Evolutionary conservation across 1,140 invertebrate genomes (phyloP).

Genomic region (Ladona fulva): DNA sequence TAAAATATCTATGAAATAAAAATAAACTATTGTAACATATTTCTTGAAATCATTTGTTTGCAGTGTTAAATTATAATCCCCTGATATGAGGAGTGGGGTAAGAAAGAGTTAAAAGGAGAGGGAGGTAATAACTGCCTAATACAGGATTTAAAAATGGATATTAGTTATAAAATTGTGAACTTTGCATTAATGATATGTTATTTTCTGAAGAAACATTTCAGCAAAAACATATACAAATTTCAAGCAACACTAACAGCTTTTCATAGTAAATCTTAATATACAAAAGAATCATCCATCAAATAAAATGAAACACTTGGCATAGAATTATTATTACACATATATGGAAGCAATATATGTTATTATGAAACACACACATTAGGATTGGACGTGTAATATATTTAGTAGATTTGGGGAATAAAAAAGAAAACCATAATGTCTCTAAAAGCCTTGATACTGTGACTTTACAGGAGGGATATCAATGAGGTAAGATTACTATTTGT

Average conservation of each 20-base stretch:
- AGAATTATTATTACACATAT: no score
- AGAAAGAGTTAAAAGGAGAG: not conserved
- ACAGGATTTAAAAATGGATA: no score
- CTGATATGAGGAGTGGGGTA: not conserved
- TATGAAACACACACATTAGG: not conserved
- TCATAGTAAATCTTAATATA: no score
- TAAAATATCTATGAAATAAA: not conserved
- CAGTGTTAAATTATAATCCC: not conserved
- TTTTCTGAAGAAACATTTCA: not conserved
- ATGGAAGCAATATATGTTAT: no score
- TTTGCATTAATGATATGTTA: not conserved
- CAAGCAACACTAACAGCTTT: no score
- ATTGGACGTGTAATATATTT: slow-evolving; percentile 7
- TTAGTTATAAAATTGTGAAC: not conserved
- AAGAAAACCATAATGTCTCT: not conserved
- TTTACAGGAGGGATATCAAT: slow-evolving; percentile 5
- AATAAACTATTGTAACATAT: not conserved
- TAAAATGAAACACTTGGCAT: no score
- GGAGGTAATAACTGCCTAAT: not conserved
- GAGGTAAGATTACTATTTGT: slow-evolving; percentile 1
- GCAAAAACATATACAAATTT: no score
- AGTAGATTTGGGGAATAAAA: not conserved
- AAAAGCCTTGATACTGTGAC: not conserved
- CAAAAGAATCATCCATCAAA: no score
- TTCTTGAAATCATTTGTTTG: not conserved